A percentile compares a stretch with the other conserved stretches of the same genome.
Conservation (phyloP, 2,888 invertebrate genomes). For the Drosophila borealis region DNA sequence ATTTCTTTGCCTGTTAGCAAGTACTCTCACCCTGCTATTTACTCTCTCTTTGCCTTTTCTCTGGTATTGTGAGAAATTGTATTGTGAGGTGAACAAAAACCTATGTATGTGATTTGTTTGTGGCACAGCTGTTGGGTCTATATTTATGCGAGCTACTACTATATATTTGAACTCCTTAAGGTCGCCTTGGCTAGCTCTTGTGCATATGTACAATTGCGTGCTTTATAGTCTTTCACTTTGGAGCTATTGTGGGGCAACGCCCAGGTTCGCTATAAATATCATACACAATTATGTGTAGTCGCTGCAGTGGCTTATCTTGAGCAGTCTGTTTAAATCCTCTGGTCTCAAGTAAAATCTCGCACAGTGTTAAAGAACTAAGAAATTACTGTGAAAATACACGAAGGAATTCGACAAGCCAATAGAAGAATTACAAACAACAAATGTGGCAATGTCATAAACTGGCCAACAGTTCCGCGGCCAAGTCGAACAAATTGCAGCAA, state of each 20-base stretch:
- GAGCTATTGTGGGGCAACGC: slow-evolving; percentile 8
- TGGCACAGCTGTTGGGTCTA: slow-evolving; percentile 27
- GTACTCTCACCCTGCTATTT: slow-evolving; percentile 6
- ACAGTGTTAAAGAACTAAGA: slow-evolving; percentile 21
- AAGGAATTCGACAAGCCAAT: slow-evolving; percentile 36
- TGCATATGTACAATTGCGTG: slow-evolving; percentile 42
- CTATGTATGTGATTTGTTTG: slow-evolving; percentile 15
- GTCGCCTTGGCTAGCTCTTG: not conserved
- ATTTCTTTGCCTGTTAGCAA: slow-evolving; percentile 62
- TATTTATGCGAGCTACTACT: slow-evolving; percentile 34
- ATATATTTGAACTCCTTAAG: slow-evolving; percentile 9
- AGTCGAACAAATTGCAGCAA: slow-evolving; percentile 65
- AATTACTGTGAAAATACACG: slow-evolving; percentile 25
- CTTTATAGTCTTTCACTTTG: slow-evolving; percentile 50
- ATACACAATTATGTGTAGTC: slow-evolving; percentile 25
- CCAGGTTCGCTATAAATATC: slow-evolving; percentile 27
- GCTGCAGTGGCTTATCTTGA: not conserved
- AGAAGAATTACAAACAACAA: slow-evolving; percentile 46
- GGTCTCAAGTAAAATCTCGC: not conserved
- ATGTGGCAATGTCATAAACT: slow-evolving; percentile 48
- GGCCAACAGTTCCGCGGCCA: slow-evolving; percentile 14
- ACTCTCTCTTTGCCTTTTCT: not conserved
- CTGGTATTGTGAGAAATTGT: slow-evolving; percentile 46
- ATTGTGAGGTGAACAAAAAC: slow-evolving; percentile 43
- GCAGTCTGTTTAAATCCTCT: not conserved